Evolutionary conservation across 2,888 invertebrate genomes (phyloP), one percentile per base, ranked within the genome.

Genomic region (Scelioninae gen. 1): DNA sequence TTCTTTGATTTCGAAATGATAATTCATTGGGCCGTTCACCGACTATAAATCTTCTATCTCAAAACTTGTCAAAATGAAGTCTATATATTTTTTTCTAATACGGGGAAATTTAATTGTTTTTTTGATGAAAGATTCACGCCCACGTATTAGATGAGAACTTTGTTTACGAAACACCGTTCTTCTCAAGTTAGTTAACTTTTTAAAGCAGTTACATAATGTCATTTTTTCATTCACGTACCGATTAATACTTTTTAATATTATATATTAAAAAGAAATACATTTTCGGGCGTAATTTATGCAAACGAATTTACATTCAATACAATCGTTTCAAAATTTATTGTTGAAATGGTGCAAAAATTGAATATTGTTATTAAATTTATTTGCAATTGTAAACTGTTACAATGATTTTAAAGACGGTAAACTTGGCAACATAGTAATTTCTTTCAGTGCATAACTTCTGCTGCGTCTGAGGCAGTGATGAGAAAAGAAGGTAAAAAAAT

Each of bases 1-100:
- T 60, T 80, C 80, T 80, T 80, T 80, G 80, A 80, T 80, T 80
- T 80, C 74, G 74, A 80, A 80, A 80, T 80, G 62, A 80, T 80
- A 74, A 68, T 80, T 80, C 74, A 80, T 29, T 51, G 62, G 68
- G 60, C 80, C 80, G 74, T 80, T 80, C 68, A 74, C 68, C 49
- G 68, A 60, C 56, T 63, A 63, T 68, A 62, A 75, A 69, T 81
- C 75, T 69, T 65, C 51, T 8, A 66, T 75, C 55, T 49, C 69
- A 16, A 69, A 69, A 69, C 75, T 81, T 58, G 80, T 75, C 80
- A 75, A 81, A 68, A 55, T 60, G 68, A 74, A 69, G 68, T 75
- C 66, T 62, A 66, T 80, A 38, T 69, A 56, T 34, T 69, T 55
- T 53, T 80, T 80, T 68, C 65, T 72, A 74, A 74, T 74, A 72